These are phyloP conservation scores for Balearica regulorum DNA, from an alignment of 2,797 vertebrate species.

Conservation along the genomic window DNA sequence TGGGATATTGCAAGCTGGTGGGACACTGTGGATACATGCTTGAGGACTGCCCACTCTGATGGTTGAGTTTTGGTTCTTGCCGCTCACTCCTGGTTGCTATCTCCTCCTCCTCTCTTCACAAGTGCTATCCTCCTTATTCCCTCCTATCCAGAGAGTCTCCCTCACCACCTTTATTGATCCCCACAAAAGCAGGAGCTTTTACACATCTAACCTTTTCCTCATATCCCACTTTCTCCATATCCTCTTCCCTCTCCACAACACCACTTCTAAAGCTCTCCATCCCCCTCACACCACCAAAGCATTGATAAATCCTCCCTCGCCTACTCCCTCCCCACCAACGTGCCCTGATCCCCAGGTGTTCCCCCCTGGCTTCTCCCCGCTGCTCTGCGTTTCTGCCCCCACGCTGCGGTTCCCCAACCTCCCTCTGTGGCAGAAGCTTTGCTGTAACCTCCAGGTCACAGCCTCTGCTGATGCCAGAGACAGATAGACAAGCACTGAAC, in stretches of 20 bases:
- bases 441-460: background rate
- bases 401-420: accelerated
- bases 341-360: background rate
- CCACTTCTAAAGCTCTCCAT: background rate
- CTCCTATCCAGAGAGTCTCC: background rate
- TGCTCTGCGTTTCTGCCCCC: background rate
- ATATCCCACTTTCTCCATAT: background rate
- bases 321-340: background rate
- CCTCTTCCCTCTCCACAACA: background rate
- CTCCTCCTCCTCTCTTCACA: background rate
- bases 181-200: background rate
- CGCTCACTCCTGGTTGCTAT: background rate
- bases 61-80: background rate
- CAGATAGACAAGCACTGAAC: background rate
- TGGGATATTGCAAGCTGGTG: background rate
- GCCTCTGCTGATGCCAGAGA: background rate
- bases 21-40: background rate
- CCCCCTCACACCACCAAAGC: background rate
- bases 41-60: accelerated
- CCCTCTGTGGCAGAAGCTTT: background rate
- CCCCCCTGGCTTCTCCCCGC: background rate
- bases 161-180: background rate
- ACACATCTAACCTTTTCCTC: background rate
- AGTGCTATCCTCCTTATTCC: background rate
- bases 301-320: background rate